These are phyloP conservation scores for Philotrypesis tridentata DNA, from an alignment of 1,140 invertebrate genomes.

Conservation along the genomic window DNA sequence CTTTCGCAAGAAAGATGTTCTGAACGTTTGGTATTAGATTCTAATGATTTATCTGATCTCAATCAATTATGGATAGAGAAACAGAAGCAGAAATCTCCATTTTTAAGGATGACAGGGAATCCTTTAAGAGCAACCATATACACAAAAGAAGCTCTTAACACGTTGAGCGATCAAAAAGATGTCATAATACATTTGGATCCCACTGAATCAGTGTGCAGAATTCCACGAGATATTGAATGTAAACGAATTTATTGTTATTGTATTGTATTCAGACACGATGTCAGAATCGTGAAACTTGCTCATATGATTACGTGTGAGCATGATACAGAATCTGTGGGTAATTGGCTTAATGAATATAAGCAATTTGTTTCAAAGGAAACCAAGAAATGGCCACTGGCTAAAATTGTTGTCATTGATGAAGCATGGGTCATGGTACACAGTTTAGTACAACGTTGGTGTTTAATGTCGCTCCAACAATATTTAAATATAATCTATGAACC, in stretches of 20 bases:
- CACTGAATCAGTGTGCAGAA: conserved; percentile 44
- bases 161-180: neutral
- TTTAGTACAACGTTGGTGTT: neutral
- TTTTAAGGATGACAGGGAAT: conserved; percentile 30
- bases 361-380: neutral
- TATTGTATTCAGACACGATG: conserved; percentile 19
- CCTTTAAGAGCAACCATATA: conserved; percentile 38
- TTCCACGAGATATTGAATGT: conserved; percentile 38
- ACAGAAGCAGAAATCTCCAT: conserved; percentile 25
- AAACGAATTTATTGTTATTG: conserved; percentile 49
- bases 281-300: conserved; percentile 21
- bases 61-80: conserved; percentile 38
- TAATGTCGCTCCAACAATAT: neutral
- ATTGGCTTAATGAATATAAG: neutral
- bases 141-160: conserved; percentile 26
- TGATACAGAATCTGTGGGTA: neutral
- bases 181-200: conserved; percentile 38
- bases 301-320: conserved; percentile 48
- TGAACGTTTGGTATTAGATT: conserved; percentile 22
- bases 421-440: conserved; percentile 10
- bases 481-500: neutral
- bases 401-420: conserved; percentile 1
- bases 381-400: neutral
- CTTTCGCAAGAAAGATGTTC: conserved; percentile 34
- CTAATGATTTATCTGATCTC: conserved; percentile 34